Evolutionary conservation across 2,888 invertebrate genomes (phyloP).

Genomic region (Diarsia rubi): DNA sequence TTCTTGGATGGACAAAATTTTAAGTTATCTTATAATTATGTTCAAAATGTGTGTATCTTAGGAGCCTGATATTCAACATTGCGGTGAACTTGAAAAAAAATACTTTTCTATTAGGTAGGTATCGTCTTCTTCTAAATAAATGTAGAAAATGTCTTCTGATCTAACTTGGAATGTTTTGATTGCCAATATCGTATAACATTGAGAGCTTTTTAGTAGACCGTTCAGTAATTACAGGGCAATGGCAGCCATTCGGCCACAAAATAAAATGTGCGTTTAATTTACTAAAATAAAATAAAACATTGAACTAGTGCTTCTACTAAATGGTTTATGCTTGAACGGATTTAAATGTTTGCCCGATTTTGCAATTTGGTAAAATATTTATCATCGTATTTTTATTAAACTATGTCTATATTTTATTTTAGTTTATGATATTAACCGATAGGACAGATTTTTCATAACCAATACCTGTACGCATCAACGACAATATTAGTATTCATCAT

Average conservation of each 20-base stretch:
- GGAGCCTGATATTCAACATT: not conserved
- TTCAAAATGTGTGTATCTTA: too few species aligned
- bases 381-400: not conserved
- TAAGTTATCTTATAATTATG: too few species aligned
- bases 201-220: conserved; percentile 48
- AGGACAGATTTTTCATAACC: not conserved
- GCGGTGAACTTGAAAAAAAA: not conserved
- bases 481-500: too few species aligned
- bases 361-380: not conserved
- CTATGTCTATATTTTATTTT: not conserved
- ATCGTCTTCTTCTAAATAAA: conserved; percentile 23
- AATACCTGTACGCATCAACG: not conserved
- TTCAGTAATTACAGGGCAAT: conserved; percentile 37
- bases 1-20: too few species aligned
- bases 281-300: conserved; percentile 36
- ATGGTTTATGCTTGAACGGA: conserved; percentile 18
- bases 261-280: conserved; percentile 41
- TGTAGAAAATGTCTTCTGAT: conserved; percentile 17
- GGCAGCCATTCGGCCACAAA: conserved; percentile 10
- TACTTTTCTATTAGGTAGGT: not conserved
- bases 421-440: not conserved
- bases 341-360: conserved; percentile 28
- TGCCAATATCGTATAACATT: conserved; percentile 54
- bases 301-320: conserved; percentile 20
- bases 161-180: conserved; percentile 40